Percentiles rank a stretch among this genome's conserved stretches.
phyloP scores from a whole-genome alignment of 2,113 vertebrate genomes.

The Phrynosoma platyrhinos region DNA sequence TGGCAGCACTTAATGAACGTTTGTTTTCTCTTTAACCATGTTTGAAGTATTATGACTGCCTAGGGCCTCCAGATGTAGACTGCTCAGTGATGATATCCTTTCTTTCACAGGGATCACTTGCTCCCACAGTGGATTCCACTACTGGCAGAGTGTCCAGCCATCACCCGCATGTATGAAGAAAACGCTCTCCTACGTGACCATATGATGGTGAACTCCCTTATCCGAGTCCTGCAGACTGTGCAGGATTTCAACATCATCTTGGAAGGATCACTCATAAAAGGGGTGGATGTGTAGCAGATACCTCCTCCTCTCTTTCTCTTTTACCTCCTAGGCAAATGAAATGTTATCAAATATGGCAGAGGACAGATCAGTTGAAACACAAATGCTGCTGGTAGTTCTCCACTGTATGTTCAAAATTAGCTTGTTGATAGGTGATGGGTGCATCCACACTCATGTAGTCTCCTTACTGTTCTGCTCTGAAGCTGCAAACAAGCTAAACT shows the following conservation, averaged over 20 bases:
- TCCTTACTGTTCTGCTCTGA: constrained; percentile 53
- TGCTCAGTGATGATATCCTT: neutral
- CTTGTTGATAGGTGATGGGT: constrained; percentile 4
- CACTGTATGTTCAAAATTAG: constrained; percentile 59
- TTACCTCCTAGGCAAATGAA: constrained; percentile 60
- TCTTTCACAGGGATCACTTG: constrained; percentile 86
- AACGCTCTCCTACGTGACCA: constrained; percentile 89
- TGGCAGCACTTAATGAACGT: neutral
- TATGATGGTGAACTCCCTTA: constrained; percentile 87
- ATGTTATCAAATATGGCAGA: neutral
- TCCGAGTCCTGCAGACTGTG: constrained; percentile 89
- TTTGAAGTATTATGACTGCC: neutral
- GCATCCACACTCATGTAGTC: neutral
- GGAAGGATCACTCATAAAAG: constrained; percentile 93
- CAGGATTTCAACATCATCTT: constrained; percentile 92
- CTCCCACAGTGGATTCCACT: constrained; percentile 93
- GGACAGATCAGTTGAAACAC: constrained; percentile 49
- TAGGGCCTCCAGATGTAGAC: neutral
- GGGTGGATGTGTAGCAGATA: constrained; percentile 89
- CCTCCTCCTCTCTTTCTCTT: constrained; percentile 52
- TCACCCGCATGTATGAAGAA: constrained; percentile 91
- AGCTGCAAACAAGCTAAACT: constrained; percentile 67
- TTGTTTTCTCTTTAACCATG: neutral
- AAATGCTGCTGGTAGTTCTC: constrained; percentile 52
- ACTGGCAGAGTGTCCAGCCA: constrained; percentile 87